These are phyloP conservation scores for Acrocephalus kingi DNA, from an alignment of 2,113 vertebrate genomes.

Conservation along the genomic window DNA sequence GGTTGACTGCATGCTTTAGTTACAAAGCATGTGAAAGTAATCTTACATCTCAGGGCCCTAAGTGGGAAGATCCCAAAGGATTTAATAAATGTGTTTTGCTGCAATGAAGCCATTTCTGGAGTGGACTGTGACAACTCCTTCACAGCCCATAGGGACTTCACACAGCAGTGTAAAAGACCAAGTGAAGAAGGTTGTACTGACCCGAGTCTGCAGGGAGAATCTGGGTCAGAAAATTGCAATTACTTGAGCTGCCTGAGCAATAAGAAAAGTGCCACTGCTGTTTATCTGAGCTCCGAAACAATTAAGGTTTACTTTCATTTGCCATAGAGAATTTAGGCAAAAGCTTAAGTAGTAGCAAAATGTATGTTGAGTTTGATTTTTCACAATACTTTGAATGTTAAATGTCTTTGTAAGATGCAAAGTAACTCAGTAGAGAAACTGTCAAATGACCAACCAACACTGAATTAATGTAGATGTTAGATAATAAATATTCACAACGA, in stretches of 20 bases:
- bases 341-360: not conserved
- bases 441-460: not conserved
- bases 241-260: not conserved
- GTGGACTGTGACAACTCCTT: not conserved
- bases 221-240: constrained; percentile 1
- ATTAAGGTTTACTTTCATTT: not conserved
- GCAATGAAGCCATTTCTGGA: not conserved
- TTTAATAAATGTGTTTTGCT: not conserved
- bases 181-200: not conserved
- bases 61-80: not conserved
- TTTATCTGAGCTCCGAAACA: not conserved
- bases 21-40: not conserved
- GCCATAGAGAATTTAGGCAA: not conserved
- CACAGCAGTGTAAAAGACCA: not conserved
- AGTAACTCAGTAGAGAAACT: not conserved
- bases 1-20: not conserved
- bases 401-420: not conserved
- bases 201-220: not conserved
- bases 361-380: not conserved
- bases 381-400: not conserved
- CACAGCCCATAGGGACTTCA: not conserved
- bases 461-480: not conserved
- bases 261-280: not conserved
- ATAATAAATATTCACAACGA: constrained; percentile 16
- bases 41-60: not conserved